Evolutionary conservation across 2,797 vertebrate genomes (phyloP), one percentile per base, ranked within the genome.

Genomic region (Leptatherina wallacei): DNA sequence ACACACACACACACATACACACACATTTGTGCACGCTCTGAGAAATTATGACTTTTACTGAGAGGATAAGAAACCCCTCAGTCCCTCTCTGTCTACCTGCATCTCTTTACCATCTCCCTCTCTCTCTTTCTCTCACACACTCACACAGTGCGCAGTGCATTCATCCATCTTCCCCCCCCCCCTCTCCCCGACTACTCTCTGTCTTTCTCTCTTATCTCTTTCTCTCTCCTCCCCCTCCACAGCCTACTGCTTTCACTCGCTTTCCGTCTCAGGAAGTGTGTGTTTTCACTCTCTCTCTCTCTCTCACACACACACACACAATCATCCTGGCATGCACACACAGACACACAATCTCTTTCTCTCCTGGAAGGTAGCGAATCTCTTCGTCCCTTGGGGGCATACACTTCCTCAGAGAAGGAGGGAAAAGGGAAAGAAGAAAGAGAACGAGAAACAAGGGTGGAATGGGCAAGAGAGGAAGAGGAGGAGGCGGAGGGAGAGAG

Each of bases 331-430:
- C 57, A 65, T 65, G 22, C 84, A 73, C 83, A 77, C 73, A 79
- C 78, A 77, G 74, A 78, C 69, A 65, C 77, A 85, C 83, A 84
- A 74, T 85, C 80, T 85, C 85, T 80, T 85, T 82, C 83, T 90
- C 89, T 91, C 87, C 89, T 91, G 92, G 90, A 90, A 90, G 92
- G 91, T 90, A 91, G 87, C 77, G 77, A 88, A 88, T 91, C 87
- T 87, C 81, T 83, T 75, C 65, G 79, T 90, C 91, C 92, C 92
- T 89, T 63, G 83, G 90, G 91, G 88, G 89, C 85, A 87, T 82
- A 88, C 88, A 91, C 91, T 91, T 91, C 91, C 94, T 94, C 87
- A 61, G 88, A 91, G 89, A 91, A 89, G 81, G 82, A 83, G 77
- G 81, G 77, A 83, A 86, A 86, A 77, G 76, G 79, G 80, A 77